Evolutionary conservation across 1,140 invertebrate species (phyloP), one percentile per base, ranked within the genome.

Genomic region (Ericerus pela): DNA sequence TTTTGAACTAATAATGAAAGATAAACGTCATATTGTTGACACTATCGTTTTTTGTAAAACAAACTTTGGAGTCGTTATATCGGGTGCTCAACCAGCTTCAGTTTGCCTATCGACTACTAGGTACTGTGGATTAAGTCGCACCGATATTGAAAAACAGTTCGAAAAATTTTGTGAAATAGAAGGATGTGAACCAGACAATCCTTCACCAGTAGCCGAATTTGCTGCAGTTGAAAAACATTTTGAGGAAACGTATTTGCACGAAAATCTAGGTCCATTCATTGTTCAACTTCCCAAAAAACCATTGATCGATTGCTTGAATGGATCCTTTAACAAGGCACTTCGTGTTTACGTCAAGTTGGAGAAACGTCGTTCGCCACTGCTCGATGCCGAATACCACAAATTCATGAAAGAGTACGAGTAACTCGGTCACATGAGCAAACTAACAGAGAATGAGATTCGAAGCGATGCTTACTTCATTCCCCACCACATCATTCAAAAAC

Each of bases 391-490:
- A 2, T 47, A 47, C 16, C 8, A 22, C 2, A 5, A 22, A 2
- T 24, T 47, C 12, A 24, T 47, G 8, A 47, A 47, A 2, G 41
- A 47, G 41, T 47, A 47, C 16, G 22, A 24, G 26, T 18, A 20
- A 3, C 14, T 47, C 8, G 18, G 14, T 8, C 41, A 47, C 14
- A 47, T 47, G 41, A 22, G 3, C 2, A 47, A 47, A 47, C 14
- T 41, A 6, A 24, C 18, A 47, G 14, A 24, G 20, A 24, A 10
- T 1, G 37, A 26, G 20, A 22, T 14, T n/a, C n/a, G n/a, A n/a
- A n/a, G n/a, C n/a, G n/a, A n/a, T n/a, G n/a, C n/a, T n/a, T 57
- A 47, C 26, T 52, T 10, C 41, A 53, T 56, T 11, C 60, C 62
- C 16, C 61, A 61, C 20, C 61, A 63, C 20, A 28, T 53, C 3